These are phyloP conservation scores for Potorous gilbertii DNA, from an alignment of 2,797 vertebrate species.

Conservation along the genomic window DNA sequence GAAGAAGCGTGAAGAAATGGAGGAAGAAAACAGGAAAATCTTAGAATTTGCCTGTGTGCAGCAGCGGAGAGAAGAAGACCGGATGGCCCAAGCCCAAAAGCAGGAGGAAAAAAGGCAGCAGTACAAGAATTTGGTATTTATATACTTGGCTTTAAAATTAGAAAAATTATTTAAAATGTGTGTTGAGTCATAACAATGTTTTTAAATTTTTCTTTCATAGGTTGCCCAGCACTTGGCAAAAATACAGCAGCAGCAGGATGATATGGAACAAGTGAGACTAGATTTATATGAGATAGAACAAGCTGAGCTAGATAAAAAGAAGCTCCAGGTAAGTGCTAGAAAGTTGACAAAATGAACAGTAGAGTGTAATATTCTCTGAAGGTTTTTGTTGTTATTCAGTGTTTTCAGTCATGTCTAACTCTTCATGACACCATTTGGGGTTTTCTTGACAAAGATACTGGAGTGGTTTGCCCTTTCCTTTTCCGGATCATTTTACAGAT, in stretches of 20 bases:
- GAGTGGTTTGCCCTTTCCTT: not conserved
- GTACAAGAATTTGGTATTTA: constrained; percentile 88
- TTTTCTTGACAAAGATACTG: not conserved
- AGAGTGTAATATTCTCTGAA: constrained; percentile 26
- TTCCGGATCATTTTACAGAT: not conserved
- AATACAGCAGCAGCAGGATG: constrained; percentile 88
- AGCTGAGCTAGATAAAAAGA: constrained; percentile 85
- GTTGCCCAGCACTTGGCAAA: constrained; percentile 88
- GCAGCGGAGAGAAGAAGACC: constrained; percentile 86
- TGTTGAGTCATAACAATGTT: constrained; percentile 33
- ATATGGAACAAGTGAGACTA: constrained; percentile 88
- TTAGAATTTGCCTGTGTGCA: constrained; percentile 88
- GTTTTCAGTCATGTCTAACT: not conserved
- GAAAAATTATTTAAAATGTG: constrained; percentile 24
- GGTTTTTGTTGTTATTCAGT: not conserved
- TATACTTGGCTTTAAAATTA: not conserved
- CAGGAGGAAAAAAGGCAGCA: constrained; percentile 88
- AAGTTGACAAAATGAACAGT: not conserved
- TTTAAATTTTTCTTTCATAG: constrained; percentile 79
- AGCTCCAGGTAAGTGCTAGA: constrained; percentile 87
- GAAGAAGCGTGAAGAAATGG: constrained; percentile 91
- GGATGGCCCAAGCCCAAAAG: constrained; percentile 87
- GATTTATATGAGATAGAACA: constrained; percentile 93
- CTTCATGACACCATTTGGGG: not conserved
- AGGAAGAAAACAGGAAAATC: constrained; percentile 94